Evolutionary conservation across 2,113 vertebrate genomes (phyloP), one percentile per base, ranked within the genome.

Genomic region (Salvelinus namaycush): DNA sequence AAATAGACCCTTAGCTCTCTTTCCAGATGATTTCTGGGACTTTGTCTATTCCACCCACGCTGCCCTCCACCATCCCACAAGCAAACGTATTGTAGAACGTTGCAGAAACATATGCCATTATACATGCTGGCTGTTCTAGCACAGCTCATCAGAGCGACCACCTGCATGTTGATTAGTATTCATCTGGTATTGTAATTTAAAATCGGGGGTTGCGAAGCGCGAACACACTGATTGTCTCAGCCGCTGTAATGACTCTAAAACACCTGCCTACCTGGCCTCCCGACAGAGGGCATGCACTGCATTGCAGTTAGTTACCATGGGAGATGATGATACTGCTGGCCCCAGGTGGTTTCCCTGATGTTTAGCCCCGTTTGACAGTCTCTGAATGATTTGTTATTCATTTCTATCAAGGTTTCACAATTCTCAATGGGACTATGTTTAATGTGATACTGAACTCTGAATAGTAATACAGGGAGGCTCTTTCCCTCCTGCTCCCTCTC

Each of bases 101-200:
- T 64, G 29, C 73, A 79, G 83, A 81, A 88, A 84, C 90, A 90
- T 85, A 89, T 91, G 88, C 83, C 80, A 87, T 91, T 86, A 75
- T 79, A 80, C 81, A 83, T 76, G 84, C 34, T 39, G 34, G 34
- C 83, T 74, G 78, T 60, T 81, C 83, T 81, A 82, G 82, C 83
- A 84, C 48, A 79, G 86, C 87, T 89, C 84, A 92, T 92, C 86
- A 88, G 73, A 75, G 72, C 64, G 83, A 79, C 89, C 91, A 91
- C 86, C 89, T 93, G 89, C 87, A 76, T 83, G 68, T 79, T 89
- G 89, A 88, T 87, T 89, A 39, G 79, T 78, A 86, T 90, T 90
- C 90, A 91, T 88, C 82, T 78, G 68, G 75, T 73, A 79, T 89
- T 89, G 84, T 92, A 90, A 91, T 89, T 89, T 88, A 89, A 89